Conservation (phyloP, 2,113 vertebrate species). For the Centropus unirufus region DNA sequence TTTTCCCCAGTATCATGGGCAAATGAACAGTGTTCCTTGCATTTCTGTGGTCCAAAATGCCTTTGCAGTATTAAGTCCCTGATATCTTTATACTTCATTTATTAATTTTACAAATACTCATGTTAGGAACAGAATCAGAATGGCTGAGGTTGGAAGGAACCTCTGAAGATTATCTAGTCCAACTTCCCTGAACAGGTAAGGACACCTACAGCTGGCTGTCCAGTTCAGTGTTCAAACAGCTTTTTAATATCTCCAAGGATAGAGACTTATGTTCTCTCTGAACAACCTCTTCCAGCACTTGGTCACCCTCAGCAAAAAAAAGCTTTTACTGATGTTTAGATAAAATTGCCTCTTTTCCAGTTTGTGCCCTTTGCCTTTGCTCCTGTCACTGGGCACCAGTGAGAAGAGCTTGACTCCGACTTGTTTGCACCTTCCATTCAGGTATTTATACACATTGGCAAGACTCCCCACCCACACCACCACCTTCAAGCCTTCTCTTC, state of each 20-base stretch:
- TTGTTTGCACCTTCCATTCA: not conserved
- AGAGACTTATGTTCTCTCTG: not conserved
- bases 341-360: not conserved
- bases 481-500: not conserved
- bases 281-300: not conserved
- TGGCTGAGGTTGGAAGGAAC: fast-evolving
- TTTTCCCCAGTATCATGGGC: not conserved
- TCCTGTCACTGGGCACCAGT: not conserved
- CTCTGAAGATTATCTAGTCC: not conserved
- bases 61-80: not conserved
- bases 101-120: not conserved
- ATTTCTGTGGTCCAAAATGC: not conserved
- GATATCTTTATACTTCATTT: not conserved
- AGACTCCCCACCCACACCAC: not conserved
- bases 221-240: not conserved
- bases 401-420: not conserved
- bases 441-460: not conserved
- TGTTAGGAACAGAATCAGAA: not conserved
- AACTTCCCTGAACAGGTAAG: not conserved
- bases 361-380: not conserved
- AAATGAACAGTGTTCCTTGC: not conserved
- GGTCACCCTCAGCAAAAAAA: not conserved
- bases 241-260: not conserved
- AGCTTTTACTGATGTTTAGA: not conserved
- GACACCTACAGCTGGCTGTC: not conserved